Evolutionary conservation across 2,888 invertebrate genomes (phyloP).

Genomic region (Microplitis manilae): DNA sequence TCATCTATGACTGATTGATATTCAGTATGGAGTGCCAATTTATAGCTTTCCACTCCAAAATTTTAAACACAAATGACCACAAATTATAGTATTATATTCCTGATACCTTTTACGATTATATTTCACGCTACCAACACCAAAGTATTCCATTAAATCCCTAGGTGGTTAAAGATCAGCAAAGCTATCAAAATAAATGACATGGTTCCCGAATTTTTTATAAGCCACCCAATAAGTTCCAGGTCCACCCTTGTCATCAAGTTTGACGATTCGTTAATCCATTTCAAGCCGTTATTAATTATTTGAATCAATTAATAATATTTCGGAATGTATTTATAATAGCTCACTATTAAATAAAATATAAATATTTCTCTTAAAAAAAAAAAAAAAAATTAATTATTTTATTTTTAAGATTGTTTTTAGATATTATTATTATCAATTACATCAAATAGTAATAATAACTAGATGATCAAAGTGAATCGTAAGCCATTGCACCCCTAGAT

Average conservation of each 20-base stretch:
- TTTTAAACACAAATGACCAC: conserved; percentile 47
- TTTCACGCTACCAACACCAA: conserved; percentile 44
- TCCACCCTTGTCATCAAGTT: conserved; percentile 42
- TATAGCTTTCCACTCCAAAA: conserved; percentile 34
- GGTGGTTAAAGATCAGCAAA: conserved; percentile 46
- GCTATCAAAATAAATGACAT: conserved; percentile 47
- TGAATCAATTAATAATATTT: no score
- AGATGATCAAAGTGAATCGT: no score
- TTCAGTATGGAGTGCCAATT: not conserved
- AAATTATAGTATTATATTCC: conserved; percentile 43
- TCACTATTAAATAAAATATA: no score
- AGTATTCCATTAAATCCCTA: conserved; percentile 39
- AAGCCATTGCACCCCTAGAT: no score
- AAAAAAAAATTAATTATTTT: no score
- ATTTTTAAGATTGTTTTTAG: no score
- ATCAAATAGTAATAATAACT: no score
- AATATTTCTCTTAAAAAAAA: no score
- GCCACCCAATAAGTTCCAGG: conserved; percentile 54
- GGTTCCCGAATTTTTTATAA: conserved; percentile 44
- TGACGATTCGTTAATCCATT: no score
- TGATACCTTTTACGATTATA: conserved; percentile 47
- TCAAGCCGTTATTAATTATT: no score
- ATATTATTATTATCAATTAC: no score
- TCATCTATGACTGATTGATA: conserved; percentile 37
- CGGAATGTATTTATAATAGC: no score